Conservation (phyloP, 1,140 invertebrate species). For the Papilio glaucus region DNA sequence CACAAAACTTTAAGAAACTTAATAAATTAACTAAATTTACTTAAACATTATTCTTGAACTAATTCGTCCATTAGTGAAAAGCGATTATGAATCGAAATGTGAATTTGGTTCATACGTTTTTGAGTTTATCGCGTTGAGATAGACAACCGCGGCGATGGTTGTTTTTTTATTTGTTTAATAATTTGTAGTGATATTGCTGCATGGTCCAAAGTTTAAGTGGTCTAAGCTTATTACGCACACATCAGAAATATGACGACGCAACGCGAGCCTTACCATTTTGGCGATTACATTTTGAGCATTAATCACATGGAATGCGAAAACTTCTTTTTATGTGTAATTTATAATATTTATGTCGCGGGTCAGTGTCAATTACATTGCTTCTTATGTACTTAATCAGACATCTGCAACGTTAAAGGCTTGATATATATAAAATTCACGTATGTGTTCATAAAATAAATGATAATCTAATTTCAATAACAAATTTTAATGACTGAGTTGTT, state of each 20-base stretch:
- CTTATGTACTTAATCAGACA: background rate
- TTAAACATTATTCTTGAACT: too few relatives aligned
- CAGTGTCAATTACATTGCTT: conserved; percentile 6
- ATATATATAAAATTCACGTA: background rate
- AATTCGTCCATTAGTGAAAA: too few relatives aligned
- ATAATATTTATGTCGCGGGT: conserved; percentile 3
- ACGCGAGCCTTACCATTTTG: conserved; percentile 2
- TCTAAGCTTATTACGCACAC: background rate
- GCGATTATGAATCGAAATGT: too few relatives aligned
- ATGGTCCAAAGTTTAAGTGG: background rate
- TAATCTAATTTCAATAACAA: too few relatives aligned
- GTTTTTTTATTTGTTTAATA: background rate
- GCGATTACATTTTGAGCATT: background rate
- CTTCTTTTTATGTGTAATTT: conserved; percentile 3
- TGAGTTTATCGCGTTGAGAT: background rate
- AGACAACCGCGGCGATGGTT: background rate
- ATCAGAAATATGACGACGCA: background rate
- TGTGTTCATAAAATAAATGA: too few relatives aligned
- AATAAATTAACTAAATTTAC: too few relatives aligned
- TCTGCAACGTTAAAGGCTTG: background rate
- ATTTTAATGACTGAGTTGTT: too few relatives aligned
- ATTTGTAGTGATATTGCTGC: background rate
- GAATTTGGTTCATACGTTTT: too few relatives aligned
- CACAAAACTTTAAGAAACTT: too few relatives aligned
- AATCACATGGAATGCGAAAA: conserved; percentile 14